Conservation (phyloP, 2,113 vertebrate species). For the Brachypteracias leptosomus region DNA sequence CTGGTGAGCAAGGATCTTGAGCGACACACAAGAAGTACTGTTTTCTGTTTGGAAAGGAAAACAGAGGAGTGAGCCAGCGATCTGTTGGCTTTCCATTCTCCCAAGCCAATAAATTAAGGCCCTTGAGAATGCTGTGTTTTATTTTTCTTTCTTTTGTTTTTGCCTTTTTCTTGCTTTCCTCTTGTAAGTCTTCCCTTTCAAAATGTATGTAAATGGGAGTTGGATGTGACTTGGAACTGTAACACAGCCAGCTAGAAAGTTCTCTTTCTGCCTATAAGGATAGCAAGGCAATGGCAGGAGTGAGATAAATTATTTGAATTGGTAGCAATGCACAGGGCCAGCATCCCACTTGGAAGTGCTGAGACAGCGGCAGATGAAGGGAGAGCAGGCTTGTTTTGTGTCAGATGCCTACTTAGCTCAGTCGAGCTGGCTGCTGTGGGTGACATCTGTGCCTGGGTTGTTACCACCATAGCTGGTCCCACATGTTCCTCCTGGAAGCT, state of each 20-base stretch:
- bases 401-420: background rate
- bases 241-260: background rate
- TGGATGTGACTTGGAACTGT: background rate
- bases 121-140: background rate
- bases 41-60: background rate
- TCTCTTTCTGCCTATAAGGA: background rate
- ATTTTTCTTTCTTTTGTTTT: background rate
- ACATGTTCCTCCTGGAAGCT: background rate
- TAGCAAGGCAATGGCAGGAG: background rate
- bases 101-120: background rate
- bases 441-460: background rate
- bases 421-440: background rate
- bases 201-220: background rate
- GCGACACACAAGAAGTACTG: background rate
- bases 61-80: background rate
- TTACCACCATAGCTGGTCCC: background rate
- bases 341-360: background rate
- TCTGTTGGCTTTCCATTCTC: background rate
- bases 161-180: background rate
- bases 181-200: background rate
- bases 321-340: accelerated
- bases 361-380: background rate
- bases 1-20: background rate
- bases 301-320: background rate
- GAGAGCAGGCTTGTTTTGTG: background rate